Evolutionary conservation across 2,888 invertebrate genomes (phyloP).

Genomic region (Troides oblongomaculatus): DNA sequence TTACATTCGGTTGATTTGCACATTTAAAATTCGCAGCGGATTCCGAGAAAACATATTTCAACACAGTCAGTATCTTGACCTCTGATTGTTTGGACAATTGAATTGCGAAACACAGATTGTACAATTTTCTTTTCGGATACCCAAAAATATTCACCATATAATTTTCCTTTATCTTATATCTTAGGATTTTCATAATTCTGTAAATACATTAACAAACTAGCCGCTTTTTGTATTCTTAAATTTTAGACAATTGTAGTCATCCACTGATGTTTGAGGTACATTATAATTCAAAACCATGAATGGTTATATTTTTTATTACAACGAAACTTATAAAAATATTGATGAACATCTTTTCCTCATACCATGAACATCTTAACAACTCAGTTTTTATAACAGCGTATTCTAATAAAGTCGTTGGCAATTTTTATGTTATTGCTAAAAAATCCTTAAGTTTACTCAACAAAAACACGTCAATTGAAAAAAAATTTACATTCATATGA

Average conservation of each 20-base stretch:
- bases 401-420: neutral
- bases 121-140: neutral
- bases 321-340: too few species aligned
- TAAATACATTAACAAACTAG: too few species aligned
- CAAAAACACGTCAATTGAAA: neutral
- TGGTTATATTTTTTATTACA: too few species aligned
- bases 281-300: too few species aligned
- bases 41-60: slow-evolving; percentile 19
- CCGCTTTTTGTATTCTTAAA: too few species aligned
- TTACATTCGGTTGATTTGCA: slow-evolving; percentile 2
- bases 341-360: too few species aligned
- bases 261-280: too few species aligned
- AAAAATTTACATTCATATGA: neutral
- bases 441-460: neutral
- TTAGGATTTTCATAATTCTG: too few species aligned
- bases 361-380: too few species aligned
- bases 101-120: slow-evolving; percentile 3
- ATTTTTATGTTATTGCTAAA: neutral
- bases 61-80: slow-evolving; percentile 11
- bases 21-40: slow-evolving; percentile 6
- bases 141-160: neutral
- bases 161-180: neutral
- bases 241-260: too few species aligned
- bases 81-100: slow-evolving; percentile 20
- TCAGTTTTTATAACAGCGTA: too few species aligned